Evolutionary conservation across 1,140 invertebrate species (phyloP).

Genomic region (Drosophila pallidifrons): DNA sequence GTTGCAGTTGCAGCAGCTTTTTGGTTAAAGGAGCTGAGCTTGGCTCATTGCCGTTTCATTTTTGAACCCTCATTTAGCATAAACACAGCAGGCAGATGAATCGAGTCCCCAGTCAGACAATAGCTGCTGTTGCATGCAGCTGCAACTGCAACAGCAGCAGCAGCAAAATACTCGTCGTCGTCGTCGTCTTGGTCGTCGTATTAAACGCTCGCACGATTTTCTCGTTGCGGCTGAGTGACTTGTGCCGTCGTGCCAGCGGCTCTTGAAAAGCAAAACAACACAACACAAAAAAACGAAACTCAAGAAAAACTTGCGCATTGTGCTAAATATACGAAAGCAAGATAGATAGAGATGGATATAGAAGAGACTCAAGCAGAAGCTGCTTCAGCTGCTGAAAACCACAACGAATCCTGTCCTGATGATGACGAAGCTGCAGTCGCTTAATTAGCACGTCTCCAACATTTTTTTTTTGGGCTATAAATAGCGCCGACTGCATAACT

Average conservation of each 20-base stretch:
- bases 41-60: slow-evolving; percentile 51
- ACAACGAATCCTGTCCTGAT: slow-evolving; percentile 49
- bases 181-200: slow-evolving; percentile 25
- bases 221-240: slow-evolving; percentile 81
- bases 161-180: slow-evolving; percentile 9
- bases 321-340: slow-evolving; percentile 68
- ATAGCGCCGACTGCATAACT: slow-evolving; percentile 27
- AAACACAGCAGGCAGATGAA: slow-evolving; percentile 56
- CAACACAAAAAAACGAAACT: too few species aligned
- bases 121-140: slow-evolving; percentile 39
- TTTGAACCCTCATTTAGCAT: slow-evolving; percentile 79
- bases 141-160: slow-evolving; percentile 27
- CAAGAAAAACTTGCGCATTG: slow-evolving; percentile 59
- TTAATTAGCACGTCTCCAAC: slow-evolving; percentile 63
- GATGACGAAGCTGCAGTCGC: slow-evolving; percentile 46
- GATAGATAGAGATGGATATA: slow-evolving; percentile 13
- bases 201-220: slow-evolving; percentile 82
- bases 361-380: slow-evolving; percentile 6
- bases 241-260: slow-evolving; percentile 77
- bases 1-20: slow-evolving; percentile 35
- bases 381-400: slow-evolving; percentile 31
- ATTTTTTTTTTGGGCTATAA: slow-evolving; percentile 26
- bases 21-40: slow-evolving; percentile 39
- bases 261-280: slow-evolving; percentile 21
- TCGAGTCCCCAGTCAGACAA: slow-evolving; percentile 37